phyloP scores from a whole-genome alignment of 2,888 invertebrate species.

The Apeira syringaria region DNA sequence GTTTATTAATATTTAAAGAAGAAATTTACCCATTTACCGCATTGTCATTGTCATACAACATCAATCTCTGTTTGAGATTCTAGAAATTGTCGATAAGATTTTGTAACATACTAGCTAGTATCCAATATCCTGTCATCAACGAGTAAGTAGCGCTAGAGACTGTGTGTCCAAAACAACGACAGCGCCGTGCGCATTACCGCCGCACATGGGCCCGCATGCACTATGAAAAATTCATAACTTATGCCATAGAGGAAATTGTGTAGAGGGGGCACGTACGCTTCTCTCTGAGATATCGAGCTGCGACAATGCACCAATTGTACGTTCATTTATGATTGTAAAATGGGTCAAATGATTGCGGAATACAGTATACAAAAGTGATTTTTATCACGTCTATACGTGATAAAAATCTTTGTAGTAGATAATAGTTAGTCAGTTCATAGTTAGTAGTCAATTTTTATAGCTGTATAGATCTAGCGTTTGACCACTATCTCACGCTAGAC shows the following conservation, averaged over 20 bases:
- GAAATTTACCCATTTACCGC: no score
- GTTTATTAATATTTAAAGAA: no score
- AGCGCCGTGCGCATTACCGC: constrained; percentile 50
- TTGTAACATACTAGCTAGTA: no score
- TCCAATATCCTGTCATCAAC: constrained; percentile 11
- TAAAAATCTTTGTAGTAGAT: no score
- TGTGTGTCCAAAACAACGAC: constrained; percentile 55
- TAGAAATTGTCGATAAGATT: no score
- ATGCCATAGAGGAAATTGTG: constrained; percentile 44
- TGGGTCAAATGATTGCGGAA: constrained; percentile 2
- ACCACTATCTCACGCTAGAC: no score
- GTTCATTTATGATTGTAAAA: constrained; percentile 10
- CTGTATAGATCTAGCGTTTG: no score
- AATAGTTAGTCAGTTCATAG: no score
- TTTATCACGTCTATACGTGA: no score
- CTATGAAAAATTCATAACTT: constrained; percentile 73
- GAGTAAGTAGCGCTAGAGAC: constrained; percentile 21
- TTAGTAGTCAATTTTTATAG: no score
- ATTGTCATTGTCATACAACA: no score
- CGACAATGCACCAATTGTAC: constrained; percentile 17
- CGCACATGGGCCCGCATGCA: constrained; percentile 53
- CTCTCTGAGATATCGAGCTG: constrained; percentile 17
- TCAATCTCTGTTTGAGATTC: no score
- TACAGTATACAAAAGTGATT: not conserved
- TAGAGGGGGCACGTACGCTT: constrained; percentile 22